Evolutionary conservation across 2,888 invertebrate species (phyloP), one percentile per base, ranked within the genome.

Genomic region (Synanthedon andrenaeformis): DNA sequence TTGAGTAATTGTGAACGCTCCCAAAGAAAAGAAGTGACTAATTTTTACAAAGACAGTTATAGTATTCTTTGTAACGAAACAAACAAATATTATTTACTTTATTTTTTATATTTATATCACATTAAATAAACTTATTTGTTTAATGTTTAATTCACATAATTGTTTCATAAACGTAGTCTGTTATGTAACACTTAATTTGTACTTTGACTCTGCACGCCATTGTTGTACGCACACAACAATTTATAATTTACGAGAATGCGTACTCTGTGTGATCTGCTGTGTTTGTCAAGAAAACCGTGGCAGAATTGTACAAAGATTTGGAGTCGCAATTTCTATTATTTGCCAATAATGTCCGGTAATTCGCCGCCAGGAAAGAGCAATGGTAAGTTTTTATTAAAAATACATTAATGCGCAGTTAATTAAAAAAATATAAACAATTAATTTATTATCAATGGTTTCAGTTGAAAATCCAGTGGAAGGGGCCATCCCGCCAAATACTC

Each of bases 261-360:
- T 70, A 56, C 65, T 61, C 59, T 51, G 17, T 35, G 12, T 49
- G 72, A 64, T 70, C 56, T 65, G 62, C 58, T 51, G 17, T 35
- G 12, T 49, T 19, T 49, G 49, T 49, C 49, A 49, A 49, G 19
- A 8, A 49, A 49, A 19, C 49, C 49, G 49, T 49, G 49, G 49
- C 49, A 23, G 19, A 49, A 49, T 17, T 73, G 76, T 73, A 75
- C 76, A 76, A 82, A 76, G 74, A 66, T 74, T 77, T 66, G 67
- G 62, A 77, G 74, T 79, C 82, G 81, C 70, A 84, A 76, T 82
- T 76, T 66, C 63, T 64, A 68, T 66, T 70, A 72, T 78, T 74
- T 73, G 64, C 68, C 63, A 60, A 81, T 74, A 76, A 87, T 87
- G 86, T 86, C 86, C 54, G 76, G 78, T 59, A 84, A 85, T 80